Base-by-base conservation (phyloP, 2,888 invertebrate species). In the Conchocele bisecta region DNA sequence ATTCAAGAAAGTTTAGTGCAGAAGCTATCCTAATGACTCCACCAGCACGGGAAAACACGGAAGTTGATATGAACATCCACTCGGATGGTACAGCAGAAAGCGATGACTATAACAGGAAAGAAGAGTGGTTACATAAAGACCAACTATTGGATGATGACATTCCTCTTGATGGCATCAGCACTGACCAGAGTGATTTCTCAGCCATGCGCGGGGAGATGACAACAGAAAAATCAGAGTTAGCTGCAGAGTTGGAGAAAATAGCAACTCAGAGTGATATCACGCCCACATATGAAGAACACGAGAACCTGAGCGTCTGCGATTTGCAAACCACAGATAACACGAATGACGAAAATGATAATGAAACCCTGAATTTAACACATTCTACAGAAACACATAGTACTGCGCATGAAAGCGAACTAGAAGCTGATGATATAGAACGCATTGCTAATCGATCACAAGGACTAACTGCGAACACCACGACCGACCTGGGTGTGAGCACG, bases 21-120 rank as follows among this genome's bases (percentile, higher is more conserved):
- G n/a, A n/a, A n/a, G n/a, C n/a, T n/a, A n/a, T n/a, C n/a, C 48
- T 46, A 15, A 35, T 68, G 3, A 68, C 68, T 56, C 73, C 67
- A 13, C 73, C 73, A 13, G 73, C 73, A 6, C 17, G 68, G 31
- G 67, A 58, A 48, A 73, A 68, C 22, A 59, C 64, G 0, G 58
- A 26, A 31, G 37, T 17, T n/a, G 59, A 61, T 22, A 20, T 33
- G 4, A 26, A 51, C n/a, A 33, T n/a, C 22, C 31, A 33, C 22
- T 31, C 31, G 7, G 51, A 51, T 11, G 22, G 31, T 3, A 35
- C 31, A 4, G 51, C 31, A 51, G 13, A 33, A 51, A 33, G 31
- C 35, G 51, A 35, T 6, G 6, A 33, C 22, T 9, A 13, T 33
- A 20, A 33, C 11, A 35, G 35, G 11, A 22, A 33, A n/a, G 51